A percentile compares a stretch with the other conserved stretches of the same genome.
phyloP scores from a whole-genome alignment of 1,140 invertebrate species.

The Carcinoscorpius rotundicauda region DNA sequence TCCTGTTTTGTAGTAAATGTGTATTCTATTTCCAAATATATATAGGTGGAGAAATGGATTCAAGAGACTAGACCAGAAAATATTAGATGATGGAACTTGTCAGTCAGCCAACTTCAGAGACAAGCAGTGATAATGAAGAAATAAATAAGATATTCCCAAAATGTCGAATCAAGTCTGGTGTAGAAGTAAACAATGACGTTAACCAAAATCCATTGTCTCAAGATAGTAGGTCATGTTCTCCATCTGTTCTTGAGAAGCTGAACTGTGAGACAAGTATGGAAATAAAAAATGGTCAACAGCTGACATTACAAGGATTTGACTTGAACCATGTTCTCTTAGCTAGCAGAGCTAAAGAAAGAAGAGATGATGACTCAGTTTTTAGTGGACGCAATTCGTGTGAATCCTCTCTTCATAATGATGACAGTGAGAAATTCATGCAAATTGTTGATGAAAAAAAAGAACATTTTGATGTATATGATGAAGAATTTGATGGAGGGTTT shows the following conservation, averaged over 20 bases:
- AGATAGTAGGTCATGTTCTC: slow-evolving; percentile 14
- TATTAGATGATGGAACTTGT: slow-evolving; percentile 17
- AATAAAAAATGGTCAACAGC: background rate
- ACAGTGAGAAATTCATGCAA: slow-evolving; percentile 17
- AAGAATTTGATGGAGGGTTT: slow-evolving; percentile 16
- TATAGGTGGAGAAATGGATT: too few species aligned
- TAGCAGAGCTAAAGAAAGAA: too few species aligned
- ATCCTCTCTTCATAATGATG: slow-evolving; percentile 12
- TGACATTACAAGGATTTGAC: background rate
- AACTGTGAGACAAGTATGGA: slow-evolving; percentile 3
- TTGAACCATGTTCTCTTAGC: slow-evolving; percentile 5
- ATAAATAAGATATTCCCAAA: slow-evolving; percentile 69
- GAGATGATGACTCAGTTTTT: slow-evolving; percentile 13
- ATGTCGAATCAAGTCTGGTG: slow-evolving; percentile 53
- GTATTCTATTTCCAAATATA: too few species aligned
- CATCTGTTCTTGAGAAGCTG: slow-evolving; percentile 8
- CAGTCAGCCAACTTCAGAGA: slow-evolving; percentile 18
- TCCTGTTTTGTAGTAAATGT: too few species aligned
- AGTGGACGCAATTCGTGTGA: slow-evolving; percentile 17
- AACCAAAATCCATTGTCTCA: slow-evolving; percentile 31
- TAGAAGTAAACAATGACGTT: slow-evolving; percentile 28
- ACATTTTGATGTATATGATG: slow-evolving; percentile 13
- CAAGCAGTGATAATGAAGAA: slow-evolving; percentile 47
- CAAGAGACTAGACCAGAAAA: too few species aligned
- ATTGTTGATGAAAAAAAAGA: slow-evolving; percentile 6